Conservation (phyloP, 1,140 invertebrate genomes). For the Drosophila sucinea region DNA sequence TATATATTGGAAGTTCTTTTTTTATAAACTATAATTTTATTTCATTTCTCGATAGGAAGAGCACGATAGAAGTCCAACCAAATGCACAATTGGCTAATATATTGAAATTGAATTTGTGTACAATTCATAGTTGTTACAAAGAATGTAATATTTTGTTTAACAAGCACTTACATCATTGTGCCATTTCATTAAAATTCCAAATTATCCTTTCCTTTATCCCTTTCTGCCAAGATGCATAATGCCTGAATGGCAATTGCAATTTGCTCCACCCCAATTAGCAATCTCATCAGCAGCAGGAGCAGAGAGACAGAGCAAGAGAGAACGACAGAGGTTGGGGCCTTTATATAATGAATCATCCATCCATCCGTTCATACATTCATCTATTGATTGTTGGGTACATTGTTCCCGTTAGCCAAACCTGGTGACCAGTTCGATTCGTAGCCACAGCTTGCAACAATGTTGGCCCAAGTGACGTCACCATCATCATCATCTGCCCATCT, state of each 20-base stretch:
- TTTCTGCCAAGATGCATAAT: neutral
- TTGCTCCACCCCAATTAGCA: slow-evolving; percentile 25
- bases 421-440: neutral
- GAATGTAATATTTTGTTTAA: no score
- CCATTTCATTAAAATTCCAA: no score
- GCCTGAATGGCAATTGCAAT: neutral
- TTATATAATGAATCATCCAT: slow-evolving; percentile 1
- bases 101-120: no score
- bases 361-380: neutral
- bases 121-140: no score
- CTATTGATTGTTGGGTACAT: slow-evolving; percentile 36
- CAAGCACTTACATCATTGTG: no score
- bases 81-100: no score
- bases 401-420: neutral
- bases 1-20: no score
- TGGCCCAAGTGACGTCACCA: slow-evolving; percentile 46
- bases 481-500: neutral
- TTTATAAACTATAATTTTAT: no score
- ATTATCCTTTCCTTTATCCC: no score
- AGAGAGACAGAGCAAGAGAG: neutral
- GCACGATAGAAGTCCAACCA: no score
- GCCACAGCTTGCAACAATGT: slow-evolving; percentile 41
- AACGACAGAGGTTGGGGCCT: neutral
- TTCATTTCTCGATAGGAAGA: no score
- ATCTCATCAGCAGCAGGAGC: neutral